Base-by-base conservation (phyloP, 1,140 invertebrate genomes). In the Bombus confusus region DNA sequence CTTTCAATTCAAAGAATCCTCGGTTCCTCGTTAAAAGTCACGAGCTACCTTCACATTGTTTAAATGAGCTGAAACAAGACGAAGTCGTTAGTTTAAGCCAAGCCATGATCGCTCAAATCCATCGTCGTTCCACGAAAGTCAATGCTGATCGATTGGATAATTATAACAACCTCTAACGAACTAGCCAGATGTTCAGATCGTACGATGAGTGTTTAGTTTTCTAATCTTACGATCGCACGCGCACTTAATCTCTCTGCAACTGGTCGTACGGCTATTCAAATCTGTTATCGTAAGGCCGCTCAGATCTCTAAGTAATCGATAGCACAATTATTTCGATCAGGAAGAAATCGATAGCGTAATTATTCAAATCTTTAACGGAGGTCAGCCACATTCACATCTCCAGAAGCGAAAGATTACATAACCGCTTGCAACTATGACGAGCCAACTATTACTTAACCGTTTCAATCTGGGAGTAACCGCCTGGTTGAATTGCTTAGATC, bases 271-370 rank as follows among this genome's bases (percentile, higher is more conserved):
- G 12, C 59, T 34, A 64, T 78, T 78, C 59, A 64, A 64, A 64
- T 64, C 28, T n/a, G 3, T 28, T 28, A 28, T 39, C 34, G 34
- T 22, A 34, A 76, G 10, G 13, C 28, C 59, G 22, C 25, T 37
- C 8, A 39, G 74, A 76, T 76, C 34, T 8, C 37, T 8, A 8
- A 59, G 15, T 6, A 18, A 47, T 22, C 64, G 62, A 79, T 79
- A 79, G 34, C 64, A 25, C 62, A 68, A 79, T 79, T 79, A 79
- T 79, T 47, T 47, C 77, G 2, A 68, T 68, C 77, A 10, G 15
- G 37, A 68, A 68, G 77, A 79, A 79, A 79, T 47, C 22, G 64
- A 68, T 68, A n/a, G 59, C 31, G 31, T 37, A 79, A 66, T 79
- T 47, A 79, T 68, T 79, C 77, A 79, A 59, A 79, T 43, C 34